Evolutionary conservation across 64 coral and sea anemone species (phyloP), one percentile per base, ranked within the genome.

Genomic region (Porites lutea): DNA sequence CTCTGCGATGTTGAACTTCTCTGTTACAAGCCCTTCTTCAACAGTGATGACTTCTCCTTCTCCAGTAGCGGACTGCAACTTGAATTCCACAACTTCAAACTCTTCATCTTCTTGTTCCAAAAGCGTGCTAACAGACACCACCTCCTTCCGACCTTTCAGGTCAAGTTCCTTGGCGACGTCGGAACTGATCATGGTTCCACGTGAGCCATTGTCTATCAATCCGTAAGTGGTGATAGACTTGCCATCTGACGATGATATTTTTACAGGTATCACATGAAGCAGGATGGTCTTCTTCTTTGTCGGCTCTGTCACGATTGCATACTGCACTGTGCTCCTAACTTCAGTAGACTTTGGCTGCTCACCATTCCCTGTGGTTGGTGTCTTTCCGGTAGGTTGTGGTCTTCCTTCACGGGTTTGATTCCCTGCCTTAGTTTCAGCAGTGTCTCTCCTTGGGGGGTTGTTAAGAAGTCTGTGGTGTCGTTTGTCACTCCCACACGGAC

Each of bases 401-500:
- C 65, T 18, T 48, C 18, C 10, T 46, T 18, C 18, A 50, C 68
- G 2, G 45, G 43, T 52, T 79, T 20, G 48, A 10, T 3, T 61
- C 18, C 61, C 46, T 77, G 13, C 4, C 19, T 68, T 46, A 49
- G 49, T 18, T 3, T 65, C 18, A 19, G 19, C 50, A 13, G 16
- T 73, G 45, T 88, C 80, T 19, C 37, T 79, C 19, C 73, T 90
- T 12, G 69, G 18, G 7, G 82, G 21, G 59, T 90, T 86, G 75
- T 87, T 81, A 15, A 95, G 81, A 3, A 95, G 64, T 57, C 71
- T 87, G n/a, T 95, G 72, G 45, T 87, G 81, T 52, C 79, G 82
- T 59, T 78, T 75, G 3, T 87, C 61, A 13, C 52, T 48, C 13
- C 73, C 19, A 52, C 93, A 87, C 11, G 60, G 20, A 71, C 93